phyloP scores from a whole-genome alignment of 2,888 invertebrate species.

The Cataglyphis rosenhaueri region DNA sequence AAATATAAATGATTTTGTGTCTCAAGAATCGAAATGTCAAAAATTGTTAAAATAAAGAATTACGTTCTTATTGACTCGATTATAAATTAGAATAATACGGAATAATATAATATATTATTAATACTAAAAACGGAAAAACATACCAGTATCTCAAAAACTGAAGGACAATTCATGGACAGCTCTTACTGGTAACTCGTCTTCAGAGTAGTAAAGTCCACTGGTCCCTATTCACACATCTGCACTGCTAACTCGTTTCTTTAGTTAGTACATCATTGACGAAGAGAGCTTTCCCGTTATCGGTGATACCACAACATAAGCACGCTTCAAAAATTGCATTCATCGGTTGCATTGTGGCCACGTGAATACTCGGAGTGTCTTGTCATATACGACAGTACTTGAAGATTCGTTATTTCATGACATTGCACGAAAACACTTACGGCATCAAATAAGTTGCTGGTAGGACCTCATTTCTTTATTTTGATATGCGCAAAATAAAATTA shows the following conservation, averaged over 20 bases:
- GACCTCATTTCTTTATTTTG: neutral
- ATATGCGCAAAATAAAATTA: neutral
- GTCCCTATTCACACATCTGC: neutral
- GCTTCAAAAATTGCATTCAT: conserved; percentile 6
- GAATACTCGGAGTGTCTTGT: conserved; percentile 58
- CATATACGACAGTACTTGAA: conserved; percentile 59
- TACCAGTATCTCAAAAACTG: conserved; percentile 6
- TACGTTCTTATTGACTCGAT: neutral
- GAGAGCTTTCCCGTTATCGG: conserved; percentile 33
- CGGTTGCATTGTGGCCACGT: conserved; percentile 49
- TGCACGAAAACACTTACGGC: neutral
- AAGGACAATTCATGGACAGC: neutral
- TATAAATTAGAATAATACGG: neutral
- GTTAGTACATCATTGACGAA: neutral
- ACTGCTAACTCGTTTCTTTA: conserved; percentile 18
- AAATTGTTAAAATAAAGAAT: neutral
- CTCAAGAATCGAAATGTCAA: neutral
- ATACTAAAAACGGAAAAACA: neutral
- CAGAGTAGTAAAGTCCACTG: neutral
- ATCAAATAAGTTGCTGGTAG: neutral
- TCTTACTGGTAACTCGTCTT: neutral
- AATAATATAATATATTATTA: neutral
- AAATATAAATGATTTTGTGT: neutral
- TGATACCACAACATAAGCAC: neutral
- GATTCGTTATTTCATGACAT: conserved; percentile 41